A percentile compares a stretch with the other conserved stretches of the same genome.
Evolutionary conservation across 2,113 vertebrate species (phyloP).

Genomic region (Geococcyx californianus): DNA sequence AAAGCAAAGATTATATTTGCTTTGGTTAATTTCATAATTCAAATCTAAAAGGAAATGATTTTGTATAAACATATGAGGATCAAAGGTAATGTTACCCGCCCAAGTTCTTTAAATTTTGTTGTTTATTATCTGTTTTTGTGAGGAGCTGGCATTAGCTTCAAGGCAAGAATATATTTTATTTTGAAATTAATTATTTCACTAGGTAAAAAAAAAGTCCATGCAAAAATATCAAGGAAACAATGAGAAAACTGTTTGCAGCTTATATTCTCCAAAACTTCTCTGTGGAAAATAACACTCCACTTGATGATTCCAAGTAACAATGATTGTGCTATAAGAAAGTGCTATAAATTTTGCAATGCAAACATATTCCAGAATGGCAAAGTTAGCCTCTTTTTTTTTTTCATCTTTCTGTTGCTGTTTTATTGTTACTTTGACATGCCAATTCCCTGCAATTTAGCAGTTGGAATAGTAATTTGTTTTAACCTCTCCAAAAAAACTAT

Average conservation of each 20-base stretch:
- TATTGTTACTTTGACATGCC: background rate
- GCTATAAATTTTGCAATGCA: conserved; percentile 5
- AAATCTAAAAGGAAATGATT: background rate
- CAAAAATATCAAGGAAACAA: conserved; percentile 20
- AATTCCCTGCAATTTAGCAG: background rate
- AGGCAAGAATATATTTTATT: background rate
- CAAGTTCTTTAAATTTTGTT: background rate
- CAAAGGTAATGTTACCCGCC: background rate
- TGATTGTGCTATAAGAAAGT: background rate
- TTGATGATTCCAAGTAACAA: background rate
- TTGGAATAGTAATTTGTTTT: conserved; percentile 16
- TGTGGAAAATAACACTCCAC: background rate
- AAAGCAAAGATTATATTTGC: background rate
- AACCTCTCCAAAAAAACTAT: background rate
- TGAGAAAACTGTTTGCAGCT: conserved; percentile 24
- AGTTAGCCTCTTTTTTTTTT: background rate
- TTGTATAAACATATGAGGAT: background rate
- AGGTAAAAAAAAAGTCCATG: background rate
- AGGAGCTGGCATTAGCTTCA: background rate
- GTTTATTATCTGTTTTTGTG: background rate
- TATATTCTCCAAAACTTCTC: background rate
- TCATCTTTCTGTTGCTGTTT: background rate
- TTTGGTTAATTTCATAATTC: background rate
- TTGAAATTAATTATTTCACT: conserved; percentile 1
- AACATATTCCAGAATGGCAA: background rate